Evolutionary conservation across 2,888 invertebrate species (phyloP), one percentile per base, ranked within the genome.

Genomic region (Gisinianus flammeolus): DNA sequence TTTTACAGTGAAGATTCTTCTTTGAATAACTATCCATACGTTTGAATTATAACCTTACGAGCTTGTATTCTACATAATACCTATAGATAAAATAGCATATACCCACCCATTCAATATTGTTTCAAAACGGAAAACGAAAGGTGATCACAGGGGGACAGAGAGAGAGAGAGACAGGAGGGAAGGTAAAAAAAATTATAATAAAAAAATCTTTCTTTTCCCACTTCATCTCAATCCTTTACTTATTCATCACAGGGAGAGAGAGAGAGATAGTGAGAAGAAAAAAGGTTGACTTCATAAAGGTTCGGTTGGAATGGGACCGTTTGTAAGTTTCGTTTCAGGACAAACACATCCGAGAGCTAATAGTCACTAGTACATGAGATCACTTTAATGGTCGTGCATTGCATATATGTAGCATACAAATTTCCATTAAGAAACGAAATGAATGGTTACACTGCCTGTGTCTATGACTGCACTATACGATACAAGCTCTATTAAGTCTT

Each of bases 351-450:
- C n/a, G n/a, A n/a, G n/a, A n/a, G n/a, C n/a, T n/a, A n/a, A n/a
- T n/a, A n/a, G n/a, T n/a, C 5, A 35, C 35, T 8, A 44, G 8
- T 16, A n/a, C n/a, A 44, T 44, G 44, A 64, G 64, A 26, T 26
- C 26, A 64, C 28, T 64, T 64, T 72, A 33, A 72, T 56, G 56
- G 58, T 58, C 72, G 62, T 72, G 58, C 72, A 72, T 62, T 72
- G 58, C 24, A 58, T n/a, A 56, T 56, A 33, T 62, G 33, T 31
- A 58, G 56, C 62, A 72, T 72, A 58, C 58, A 56, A 72, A 72
- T 24, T 58, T 56, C 33, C 72, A 33, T 64, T 64, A 69, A 58
- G 22, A 58, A n/a, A 58, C 58, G 58, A 58, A 58, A 58, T 22
- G 56, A 58, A 58, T 22, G 28, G 28, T 62, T 62, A 62, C 62